Base-by-base conservation (phyloP, 2,888 invertebrate species). In the Ectemnius lituratus region DNA sequence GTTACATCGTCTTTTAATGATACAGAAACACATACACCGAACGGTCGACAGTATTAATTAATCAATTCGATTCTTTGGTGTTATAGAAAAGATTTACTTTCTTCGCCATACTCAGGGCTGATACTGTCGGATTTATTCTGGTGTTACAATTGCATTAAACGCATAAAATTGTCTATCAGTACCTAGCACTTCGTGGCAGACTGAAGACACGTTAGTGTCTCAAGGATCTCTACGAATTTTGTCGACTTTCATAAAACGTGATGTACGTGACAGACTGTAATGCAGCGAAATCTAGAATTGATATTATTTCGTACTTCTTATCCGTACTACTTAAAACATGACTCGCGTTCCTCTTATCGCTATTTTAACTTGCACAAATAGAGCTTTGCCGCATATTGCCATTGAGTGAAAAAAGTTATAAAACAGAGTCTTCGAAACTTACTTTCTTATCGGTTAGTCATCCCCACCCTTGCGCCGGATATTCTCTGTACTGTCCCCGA, bases 361-460 rank as follows among this genome's bases (percentile, higher is more conserved):
- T 76, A 79, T 16, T 52, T 67, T 47, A 81, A 81, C 63, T 75
- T 59, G 67, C 65, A 71, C 62, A 79, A 58, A 78, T 52, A 74
- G 46, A 73, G 37, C 57, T 71, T 78, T 68, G 67, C 60, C 69
- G 73, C 62, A 75, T 63, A 65, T 78, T 75, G 74, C 70, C 75
- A 73, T 58, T 23, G 63, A 75, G 76, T 82, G 82, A 73, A 82
- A 82, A 82, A 79, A 76, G 66, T 81, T 83, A 83, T 67, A 81
- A 83, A 82, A 83, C 73, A 60, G 78, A 75, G 69, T 83, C 72
- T 71, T 78, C 58, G 69, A 75, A 62, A 61, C 57, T 73, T 78
- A 77, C 71, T 78, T 78, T 76, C 68, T 57, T 67, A 59, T 66
- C 61, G 65, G 62, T 69, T 69, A 83, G 70, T 28, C 45, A 59